Conservation (phyloP, 2,113 vertebrate species). For the Clarias magur region DNA sequence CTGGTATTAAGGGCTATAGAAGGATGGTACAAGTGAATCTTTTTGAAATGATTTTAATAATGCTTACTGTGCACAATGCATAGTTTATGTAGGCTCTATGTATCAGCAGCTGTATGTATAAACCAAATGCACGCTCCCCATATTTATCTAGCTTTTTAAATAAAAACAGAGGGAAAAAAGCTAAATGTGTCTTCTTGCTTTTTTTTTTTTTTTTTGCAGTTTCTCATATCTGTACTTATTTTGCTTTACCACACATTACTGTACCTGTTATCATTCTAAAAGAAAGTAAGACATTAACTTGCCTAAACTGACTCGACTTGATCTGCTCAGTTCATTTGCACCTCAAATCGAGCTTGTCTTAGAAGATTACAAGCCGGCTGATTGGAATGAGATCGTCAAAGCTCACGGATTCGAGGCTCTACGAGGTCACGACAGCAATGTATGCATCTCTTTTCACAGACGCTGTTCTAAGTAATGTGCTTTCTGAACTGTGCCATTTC, state of each 20-base stretch:
- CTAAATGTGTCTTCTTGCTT: background rate
- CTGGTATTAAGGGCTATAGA: too few species aligned
- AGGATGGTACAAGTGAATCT: too few species aligned
- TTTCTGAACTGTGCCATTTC: slow-evolving; percentile 11
- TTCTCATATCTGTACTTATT: background rate
- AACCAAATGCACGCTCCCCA: background rate
- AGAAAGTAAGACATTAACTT: background rate
- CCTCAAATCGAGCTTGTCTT: background rate
- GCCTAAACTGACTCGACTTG: background rate
- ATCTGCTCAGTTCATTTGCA: background rate
- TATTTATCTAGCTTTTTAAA: too few species aligned
- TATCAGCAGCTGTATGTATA: background rate
- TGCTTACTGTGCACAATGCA: too few species aligned
- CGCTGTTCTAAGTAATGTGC: background rate
- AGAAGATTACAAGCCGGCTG: background rate
- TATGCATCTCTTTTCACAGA: background rate
- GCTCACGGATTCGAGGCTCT: background rate
- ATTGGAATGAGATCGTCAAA: background rate
- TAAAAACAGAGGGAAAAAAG: background rate
- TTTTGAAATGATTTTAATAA: too few species aligned
- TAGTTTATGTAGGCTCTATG: background rate
- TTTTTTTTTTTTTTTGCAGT: too few species aligned
- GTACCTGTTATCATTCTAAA: background rate
- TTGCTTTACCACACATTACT: background rate
- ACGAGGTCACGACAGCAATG: background rate